Conservation (phyloP, 2,888 invertebrate genomes). For the Dinocampus coccinellae region DNA sequence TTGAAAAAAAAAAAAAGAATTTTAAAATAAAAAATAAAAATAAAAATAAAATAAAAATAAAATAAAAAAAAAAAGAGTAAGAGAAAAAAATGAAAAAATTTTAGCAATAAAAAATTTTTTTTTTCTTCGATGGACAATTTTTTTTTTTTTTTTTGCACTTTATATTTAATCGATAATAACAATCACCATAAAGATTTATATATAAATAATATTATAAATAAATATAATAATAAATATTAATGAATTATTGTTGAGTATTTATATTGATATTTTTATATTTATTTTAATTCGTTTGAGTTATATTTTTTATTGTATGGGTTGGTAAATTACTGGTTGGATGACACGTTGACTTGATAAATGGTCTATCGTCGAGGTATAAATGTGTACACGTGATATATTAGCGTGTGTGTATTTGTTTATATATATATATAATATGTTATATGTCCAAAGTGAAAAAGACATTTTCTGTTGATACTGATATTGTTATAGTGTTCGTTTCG, state of each 20-base stretch:
- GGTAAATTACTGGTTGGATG: neutral
- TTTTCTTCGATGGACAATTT: too few relatives aligned
- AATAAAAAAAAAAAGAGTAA: too few relatives aligned
- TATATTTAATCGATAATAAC: too few relatives aligned
- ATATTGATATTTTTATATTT: neutral
- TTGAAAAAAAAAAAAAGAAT: neutral
- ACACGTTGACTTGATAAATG: conserved; percentile 40
- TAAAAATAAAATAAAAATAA: neutral
- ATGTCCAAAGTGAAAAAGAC: conserved; percentile 32
- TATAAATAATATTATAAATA: too few relatives aligned
- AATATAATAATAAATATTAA: too few relatives aligned
- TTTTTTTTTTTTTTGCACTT: too few relatives aligned
- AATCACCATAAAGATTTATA: too few relatives aligned
- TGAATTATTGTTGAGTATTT: too few relatives aligned
- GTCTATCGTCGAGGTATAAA: conserved; percentile 30
- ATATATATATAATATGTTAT: neutral
- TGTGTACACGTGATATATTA: conserved; percentile 30
- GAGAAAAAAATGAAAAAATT: too few relatives aligned
- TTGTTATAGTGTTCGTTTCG: conserved; percentile 23
- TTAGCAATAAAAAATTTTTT: too few relatives aligned
- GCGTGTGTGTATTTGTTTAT: conserved; percentile 37
- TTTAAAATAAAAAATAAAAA: neutral
- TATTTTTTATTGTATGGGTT: neutral
- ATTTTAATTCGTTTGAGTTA: neutral
- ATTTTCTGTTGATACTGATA: conserved; percentile 17